phyloP scores from a whole-genome alignment of 2,888 invertebrate genomes.

The Julus scandinavius region DNA sequence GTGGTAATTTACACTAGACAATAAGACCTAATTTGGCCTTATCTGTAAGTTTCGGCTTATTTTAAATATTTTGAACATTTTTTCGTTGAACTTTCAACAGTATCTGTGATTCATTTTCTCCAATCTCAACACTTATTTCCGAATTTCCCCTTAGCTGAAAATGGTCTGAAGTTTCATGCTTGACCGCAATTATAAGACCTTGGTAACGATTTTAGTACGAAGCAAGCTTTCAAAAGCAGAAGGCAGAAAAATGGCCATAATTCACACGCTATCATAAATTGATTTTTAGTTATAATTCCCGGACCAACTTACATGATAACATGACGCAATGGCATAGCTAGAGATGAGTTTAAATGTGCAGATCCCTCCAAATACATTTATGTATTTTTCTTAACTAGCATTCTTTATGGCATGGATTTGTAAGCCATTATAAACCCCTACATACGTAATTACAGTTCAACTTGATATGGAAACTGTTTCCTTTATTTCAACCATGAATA shows the following conservation, averaged over 20 bases:
- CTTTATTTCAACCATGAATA: not conserved
- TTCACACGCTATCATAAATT: constrained; percentile 3
- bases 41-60: too few relatives aligned
- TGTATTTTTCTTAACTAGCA: not conserved
- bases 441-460: not conserved
- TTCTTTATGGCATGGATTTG: not conserved
- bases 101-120: too few relatives aligned
- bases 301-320: not conserved
- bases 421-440: not conserved
- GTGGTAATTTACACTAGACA: too few relatives aligned
- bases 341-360: not conserved
- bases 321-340: not conserved
- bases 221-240: not conserved
- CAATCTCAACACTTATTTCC: not conserved
- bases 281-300: not conserved
- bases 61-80: too few relatives aligned
- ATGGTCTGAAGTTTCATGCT: not conserved
- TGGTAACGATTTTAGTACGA: not conserved
- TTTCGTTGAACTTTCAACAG: too few relatives aligned
- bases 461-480: not conserved
- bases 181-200: not conserved
- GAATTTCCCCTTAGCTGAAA: not conserved
- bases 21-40: too few relatives aligned
- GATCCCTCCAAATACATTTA: not conserved
- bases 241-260: not conserved